Evolutionary conservation across 2,113 vertebrate species (phyloP).

Genomic region (Leucopsar rothschildi): DNA sequence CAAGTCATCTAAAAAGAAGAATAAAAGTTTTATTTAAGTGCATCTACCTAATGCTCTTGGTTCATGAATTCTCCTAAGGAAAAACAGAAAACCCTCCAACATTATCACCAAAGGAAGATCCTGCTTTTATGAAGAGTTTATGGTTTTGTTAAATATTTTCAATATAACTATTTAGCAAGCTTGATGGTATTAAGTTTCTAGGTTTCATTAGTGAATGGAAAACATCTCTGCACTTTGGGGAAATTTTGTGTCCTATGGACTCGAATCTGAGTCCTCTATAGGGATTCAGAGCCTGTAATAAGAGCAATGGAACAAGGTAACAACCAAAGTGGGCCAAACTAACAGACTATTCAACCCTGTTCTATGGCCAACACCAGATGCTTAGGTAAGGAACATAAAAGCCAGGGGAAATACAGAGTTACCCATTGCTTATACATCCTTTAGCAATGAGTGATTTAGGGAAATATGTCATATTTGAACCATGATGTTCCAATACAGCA

Average conservation of each 20-base stretch:
- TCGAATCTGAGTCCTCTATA: neutral
- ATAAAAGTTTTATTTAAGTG: neutral
- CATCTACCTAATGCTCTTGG: neutral
- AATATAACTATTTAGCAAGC: neutral
- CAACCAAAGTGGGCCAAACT: neutral
- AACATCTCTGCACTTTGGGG: neutral
- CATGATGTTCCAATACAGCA: neutral
- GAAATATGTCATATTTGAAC: neutral
- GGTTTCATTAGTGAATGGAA: neutral
- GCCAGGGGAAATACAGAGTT: neutral
- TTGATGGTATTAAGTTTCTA: neutral
- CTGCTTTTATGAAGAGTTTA: neutral
- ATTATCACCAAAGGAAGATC: neutral
- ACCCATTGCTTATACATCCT: neutral
- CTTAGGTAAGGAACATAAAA: neutral
- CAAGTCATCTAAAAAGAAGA: slow-evolving; percentile 79
- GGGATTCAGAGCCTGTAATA: neutral
- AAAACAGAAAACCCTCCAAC: neutral
- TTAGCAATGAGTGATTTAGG: neutral
- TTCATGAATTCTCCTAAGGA: neutral
- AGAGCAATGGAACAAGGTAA: neutral
- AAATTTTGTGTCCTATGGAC: neutral
- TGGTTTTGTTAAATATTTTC: neutral
- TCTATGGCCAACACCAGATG: neutral
- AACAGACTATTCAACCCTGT: neutral